Conservation (phyloP, 2,113 vertebrate genomes). For the Canis aureus region DNA sequence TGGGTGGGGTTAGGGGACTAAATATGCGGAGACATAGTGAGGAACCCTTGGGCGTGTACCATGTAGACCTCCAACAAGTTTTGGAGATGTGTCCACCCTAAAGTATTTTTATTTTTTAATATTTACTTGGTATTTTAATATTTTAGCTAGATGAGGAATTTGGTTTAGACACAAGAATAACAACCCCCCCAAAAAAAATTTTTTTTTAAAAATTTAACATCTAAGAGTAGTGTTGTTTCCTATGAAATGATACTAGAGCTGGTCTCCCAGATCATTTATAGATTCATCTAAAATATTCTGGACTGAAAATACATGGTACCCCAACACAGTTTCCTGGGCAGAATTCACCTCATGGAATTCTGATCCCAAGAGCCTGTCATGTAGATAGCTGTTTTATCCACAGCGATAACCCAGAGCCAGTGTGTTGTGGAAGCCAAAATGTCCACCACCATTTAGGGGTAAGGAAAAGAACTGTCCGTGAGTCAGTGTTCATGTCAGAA, state of each 20-base stretch:
- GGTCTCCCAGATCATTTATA: neutral
- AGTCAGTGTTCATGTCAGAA: neutral
- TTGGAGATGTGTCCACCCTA: neutral
- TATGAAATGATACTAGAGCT: neutral
- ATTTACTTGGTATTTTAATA: neutral
- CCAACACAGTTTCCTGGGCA: neutral
- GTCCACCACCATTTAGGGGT: neutral
- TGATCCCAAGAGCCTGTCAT: neutral
- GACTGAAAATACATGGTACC: neutral
- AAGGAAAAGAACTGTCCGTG: neutral
- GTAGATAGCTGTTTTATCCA: neutral
- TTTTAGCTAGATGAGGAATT: neutral
- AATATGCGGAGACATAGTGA: neutral
- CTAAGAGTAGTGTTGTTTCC: neutral
- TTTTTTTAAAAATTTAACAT: neutral
- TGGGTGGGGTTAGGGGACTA: accelerated
- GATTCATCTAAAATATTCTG: neutral
- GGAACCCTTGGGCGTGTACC: accelerated
- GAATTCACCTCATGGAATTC: neutral
- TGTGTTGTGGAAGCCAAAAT: neutral
- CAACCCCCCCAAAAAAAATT: neutral
- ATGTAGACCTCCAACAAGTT: neutral
- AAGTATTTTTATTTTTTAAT: neutral
- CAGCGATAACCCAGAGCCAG: neutral
- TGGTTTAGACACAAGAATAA: neutral